A percentile compares a stretch with the other conserved stretches of the same genome.
Conservation (phyloP, 2,888 invertebrate species). For the Syrista parreyssii region DNA sequence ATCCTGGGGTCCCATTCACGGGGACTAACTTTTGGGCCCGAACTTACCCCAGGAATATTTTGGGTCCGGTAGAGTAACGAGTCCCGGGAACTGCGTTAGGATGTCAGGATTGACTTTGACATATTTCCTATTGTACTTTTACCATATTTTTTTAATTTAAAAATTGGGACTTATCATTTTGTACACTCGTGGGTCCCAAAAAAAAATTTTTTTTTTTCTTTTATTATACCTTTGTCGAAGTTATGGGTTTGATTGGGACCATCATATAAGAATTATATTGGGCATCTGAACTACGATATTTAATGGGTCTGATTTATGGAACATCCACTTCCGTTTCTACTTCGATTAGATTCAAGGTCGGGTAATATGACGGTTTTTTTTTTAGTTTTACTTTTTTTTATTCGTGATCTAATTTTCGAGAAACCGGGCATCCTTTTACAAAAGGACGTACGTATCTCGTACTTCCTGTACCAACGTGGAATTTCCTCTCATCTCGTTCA, state of each 20-base stretch:
- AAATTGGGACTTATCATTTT: background rate
- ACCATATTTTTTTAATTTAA: background rate
- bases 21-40: background rate
- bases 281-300: background rate
- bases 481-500: background rate
- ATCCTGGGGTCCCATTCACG: slow-evolving; percentile 44
- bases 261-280: background rate
- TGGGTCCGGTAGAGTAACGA: background rate
- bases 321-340: background rate
- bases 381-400: background rate
- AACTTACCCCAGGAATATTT: background rate
- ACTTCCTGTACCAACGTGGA: background rate
- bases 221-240: background rate
- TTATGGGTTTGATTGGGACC: background rate
- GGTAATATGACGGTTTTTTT: background rate
- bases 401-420: background rate
- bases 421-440: background rate
- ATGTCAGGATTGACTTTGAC: slow-evolving; percentile 27
- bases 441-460: background rate
- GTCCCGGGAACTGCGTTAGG: background rate
- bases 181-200: background rate
- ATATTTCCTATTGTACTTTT: slow-evolving; percentile 1
- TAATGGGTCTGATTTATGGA: background rate
- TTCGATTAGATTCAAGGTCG: background rate
- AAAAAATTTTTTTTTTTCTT: background rate